Percentiles rank a stretch among this genome's conserved stretches.
Evolutionary conservation across 2,113 vertebrate genomes (phyloP).

Genomic region (Pseudorectes ferrugineus): DNA sequence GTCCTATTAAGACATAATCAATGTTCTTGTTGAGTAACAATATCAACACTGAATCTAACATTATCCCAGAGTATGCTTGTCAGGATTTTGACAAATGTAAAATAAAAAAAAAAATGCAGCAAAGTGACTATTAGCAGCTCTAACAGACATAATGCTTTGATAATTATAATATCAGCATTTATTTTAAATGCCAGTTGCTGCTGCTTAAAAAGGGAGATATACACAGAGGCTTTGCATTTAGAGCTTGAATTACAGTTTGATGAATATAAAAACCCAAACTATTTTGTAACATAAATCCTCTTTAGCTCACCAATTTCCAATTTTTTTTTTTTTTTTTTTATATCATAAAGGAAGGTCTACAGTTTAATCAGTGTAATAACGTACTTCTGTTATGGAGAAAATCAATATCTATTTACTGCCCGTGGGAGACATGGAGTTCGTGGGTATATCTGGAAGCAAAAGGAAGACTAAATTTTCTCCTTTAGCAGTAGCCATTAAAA

Average conservation of each 20-base stretch:
- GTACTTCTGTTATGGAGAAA: slow-evolving; percentile 7
- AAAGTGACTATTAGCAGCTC: slow-evolving; percentile 5
- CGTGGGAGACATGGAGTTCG: not conserved
- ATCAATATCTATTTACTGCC: slow-evolving; percentile 31
- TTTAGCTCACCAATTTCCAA: slow-evolving; percentile 16
- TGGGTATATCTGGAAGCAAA: not conserved
- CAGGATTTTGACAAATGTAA: slow-evolving; percentile 29
- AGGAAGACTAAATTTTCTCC: not conserved
- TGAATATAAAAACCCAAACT: not conserved
- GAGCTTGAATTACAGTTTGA: slow-evolving; percentile 14
- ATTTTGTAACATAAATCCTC: not conserved
- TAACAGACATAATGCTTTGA: slow-evolving; percentile 2
- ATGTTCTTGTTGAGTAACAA: slow-evolving; percentile 37
- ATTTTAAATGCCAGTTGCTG: slow-evolving; percentile 19
- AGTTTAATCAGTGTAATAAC: slow-evolving; percentile 43
- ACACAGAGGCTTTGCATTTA: not conserved
- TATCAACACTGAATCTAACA: slow-evolving; percentile 22
- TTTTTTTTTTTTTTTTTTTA: not conserved
- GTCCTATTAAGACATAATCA: slow-evolving; percentile 33
- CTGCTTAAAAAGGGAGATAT: not conserved
- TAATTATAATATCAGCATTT: slow-evolving; percentile 51
- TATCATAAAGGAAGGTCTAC: not conserved
- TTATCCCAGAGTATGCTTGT: not conserved
- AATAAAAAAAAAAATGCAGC: not conserved
- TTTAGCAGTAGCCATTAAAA: not conserved